These are phyloP conservation scores for Athetis lepigone DNA, from an alignment of 2,888 invertebrate species.

Conservation along the genomic window DNA sequence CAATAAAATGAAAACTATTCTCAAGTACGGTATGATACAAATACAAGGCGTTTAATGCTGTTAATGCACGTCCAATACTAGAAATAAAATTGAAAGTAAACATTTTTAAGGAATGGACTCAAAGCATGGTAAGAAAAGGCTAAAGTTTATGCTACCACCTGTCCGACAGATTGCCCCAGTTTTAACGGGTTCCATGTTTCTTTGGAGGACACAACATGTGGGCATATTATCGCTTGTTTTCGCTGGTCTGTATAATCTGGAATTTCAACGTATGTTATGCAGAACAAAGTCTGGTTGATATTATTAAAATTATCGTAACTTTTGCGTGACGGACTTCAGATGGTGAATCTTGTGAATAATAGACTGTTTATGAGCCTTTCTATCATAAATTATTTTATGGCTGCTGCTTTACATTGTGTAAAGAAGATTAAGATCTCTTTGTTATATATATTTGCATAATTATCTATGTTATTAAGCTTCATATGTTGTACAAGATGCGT, in stretches of 20 bases:
- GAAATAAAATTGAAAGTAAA: too few relatives aligned
- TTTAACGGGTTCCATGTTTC: not conserved
- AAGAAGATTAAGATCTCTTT: slow-evolving; percentile 16
- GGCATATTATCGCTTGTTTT: not conserved
- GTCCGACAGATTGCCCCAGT: not conserved
- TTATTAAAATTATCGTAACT: slow-evolving; percentile 17
- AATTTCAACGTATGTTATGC: not conserved
- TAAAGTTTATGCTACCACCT: not conserved
- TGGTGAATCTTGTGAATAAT: slow-evolving; percentile 24
- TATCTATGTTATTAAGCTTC: slow-evolving; percentile 12
- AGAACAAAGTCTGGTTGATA: slow-evolving; percentile 16
- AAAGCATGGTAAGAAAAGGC: too few relatives aligned
- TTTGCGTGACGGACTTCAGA: not conserved
- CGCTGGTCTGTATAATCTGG: not conserved
- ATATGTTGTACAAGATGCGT: not conserved
- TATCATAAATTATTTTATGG: slow-evolving; percentile 33
- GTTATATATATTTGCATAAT: slow-evolving; percentile 17
- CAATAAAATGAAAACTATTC: too few relatives aligned
- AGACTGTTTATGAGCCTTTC: slow-evolving; percentile 16
- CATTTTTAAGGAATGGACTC: too few relatives aligned
- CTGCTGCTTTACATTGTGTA: slow-evolving; percentile 27
- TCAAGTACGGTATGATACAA: too few relatives aligned
- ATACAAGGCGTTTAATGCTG: not conserved
- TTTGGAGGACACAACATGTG: not conserved
- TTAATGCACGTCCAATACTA: not conserved